Conservation (phyloP, 1,140 invertebrate genomes). For the Physella acuta region DNA sequence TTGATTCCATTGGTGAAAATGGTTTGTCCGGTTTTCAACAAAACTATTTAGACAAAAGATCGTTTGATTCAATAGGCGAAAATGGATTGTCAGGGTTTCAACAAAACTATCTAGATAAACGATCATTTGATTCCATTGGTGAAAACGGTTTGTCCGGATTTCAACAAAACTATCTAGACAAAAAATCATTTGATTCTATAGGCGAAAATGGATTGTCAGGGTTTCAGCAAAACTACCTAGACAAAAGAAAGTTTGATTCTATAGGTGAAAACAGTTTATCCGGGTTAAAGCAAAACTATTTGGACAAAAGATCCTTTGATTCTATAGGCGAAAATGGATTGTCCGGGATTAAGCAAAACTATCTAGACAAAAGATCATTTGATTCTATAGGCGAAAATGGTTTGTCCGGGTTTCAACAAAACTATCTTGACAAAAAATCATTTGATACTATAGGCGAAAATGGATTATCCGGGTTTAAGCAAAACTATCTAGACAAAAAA, state of each 20-base stretch:
- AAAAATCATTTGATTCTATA: slow-evolving; percentile 1
- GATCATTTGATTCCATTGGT: background rate
- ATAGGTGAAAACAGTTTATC: background rate
- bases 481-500: background rate
- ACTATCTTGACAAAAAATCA: background rate
- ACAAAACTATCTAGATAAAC: slow-evolving; percentile 6
- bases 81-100: background rate
- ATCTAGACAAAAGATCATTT: background rate
- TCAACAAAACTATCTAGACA: background rate
- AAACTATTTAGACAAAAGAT: background rate
- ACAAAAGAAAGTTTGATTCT: slow-evolving; percentile 5
- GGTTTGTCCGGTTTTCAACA: background rate
- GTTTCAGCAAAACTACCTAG: slow-evolving; percentile 2
- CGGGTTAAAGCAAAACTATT: background rate
- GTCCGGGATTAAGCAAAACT: background rate
- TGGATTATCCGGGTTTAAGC: background rate
- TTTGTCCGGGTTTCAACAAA: slow-evolving; percentile 4
- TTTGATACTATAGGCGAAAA: background rate
- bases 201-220: background rate
- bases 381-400: background rate
- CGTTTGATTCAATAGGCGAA: background rate
- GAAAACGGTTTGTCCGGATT: background rate
- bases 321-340: background rate
- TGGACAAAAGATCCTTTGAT: background rate
- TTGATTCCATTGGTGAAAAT: background rate